Evolutionary conservation across 2,888 invertebrate genomes (phyloP).

Genomic region (Synanthedon tipuliformis): DNA sequence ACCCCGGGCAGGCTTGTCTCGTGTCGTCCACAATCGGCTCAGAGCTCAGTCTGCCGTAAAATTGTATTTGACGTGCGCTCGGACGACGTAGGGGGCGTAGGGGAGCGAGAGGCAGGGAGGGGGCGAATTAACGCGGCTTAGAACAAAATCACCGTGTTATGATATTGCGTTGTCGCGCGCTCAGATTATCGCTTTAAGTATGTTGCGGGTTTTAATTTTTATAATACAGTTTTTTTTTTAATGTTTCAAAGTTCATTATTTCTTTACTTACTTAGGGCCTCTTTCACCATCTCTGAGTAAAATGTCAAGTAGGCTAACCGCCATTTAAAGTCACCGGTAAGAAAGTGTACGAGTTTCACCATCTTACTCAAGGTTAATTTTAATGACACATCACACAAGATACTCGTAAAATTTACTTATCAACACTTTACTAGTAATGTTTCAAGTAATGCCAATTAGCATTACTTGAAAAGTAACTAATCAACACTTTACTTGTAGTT

Average conservation of each 20-base stretch:
- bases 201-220: conserved; percentile 28
- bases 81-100: conserved; percentile 19
- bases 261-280: too few species aligned
- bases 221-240: neutral
- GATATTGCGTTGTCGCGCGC: conserved; percentile 31
- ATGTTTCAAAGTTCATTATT: neutral
- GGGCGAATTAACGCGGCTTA: conserved; percentile 56
- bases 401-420: too few species aligned
- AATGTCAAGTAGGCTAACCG: too few species aligned
- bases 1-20: conserved; percentile 49
- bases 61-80: conserved; percentile 67
- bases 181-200: conserved; percentile 50
- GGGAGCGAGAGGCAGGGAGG: conserved; percentile 2
- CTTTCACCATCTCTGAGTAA: too few species aligned
- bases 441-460: too few species aligned
- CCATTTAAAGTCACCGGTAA: too few species aligned
- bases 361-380: too few species aligned
- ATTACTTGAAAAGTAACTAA: too few species aligned
- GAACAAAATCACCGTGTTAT: conserved; percentile 63
- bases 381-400: too few species aligned
- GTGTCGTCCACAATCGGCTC: conserved; percentile 66
- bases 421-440: too few species aligned
- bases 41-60: conserved; percentile 59
- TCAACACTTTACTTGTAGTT: too few species aligned
- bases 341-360: too few species aligned